A percentile compares a stretch with the other conserved stretches of the same genome.
phyloP scores from a whole-genome alignment of 2,888 invertebrate species.

The Xestia c-nigrum region DNA sequence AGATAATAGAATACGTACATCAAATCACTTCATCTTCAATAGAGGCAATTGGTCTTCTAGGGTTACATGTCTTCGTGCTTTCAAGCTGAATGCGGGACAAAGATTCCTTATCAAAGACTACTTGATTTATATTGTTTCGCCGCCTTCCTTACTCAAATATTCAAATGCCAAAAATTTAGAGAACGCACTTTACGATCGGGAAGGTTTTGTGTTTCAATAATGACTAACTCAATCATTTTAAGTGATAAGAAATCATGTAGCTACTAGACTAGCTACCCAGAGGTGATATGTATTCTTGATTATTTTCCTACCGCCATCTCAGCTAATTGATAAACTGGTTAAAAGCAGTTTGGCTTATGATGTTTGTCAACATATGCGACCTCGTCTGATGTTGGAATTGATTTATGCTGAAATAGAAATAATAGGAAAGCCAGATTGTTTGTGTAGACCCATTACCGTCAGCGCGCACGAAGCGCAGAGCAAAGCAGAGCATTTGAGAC shows the following conservation, averaged over 20 bases:
- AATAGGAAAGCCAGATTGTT: neutral
- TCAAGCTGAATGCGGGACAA: neutral
- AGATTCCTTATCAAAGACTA: too few species aligned
- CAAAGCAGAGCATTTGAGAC: too few species aligned
- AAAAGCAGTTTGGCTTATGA: conserved; percentile 13
- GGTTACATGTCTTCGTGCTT: neutral
- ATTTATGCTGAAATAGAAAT: neutral
- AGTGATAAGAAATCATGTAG: conserved; percentile 40
- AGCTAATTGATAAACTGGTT: conserved; percentile 40
- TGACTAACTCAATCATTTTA: too few species aligned
- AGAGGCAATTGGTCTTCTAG: neutral
- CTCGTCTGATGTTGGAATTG: conserved; percentile 2
- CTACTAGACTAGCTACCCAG: neutral
- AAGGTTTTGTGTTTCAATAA: conserved; percentile 25
- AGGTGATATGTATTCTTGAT: conserved; percentile 21
- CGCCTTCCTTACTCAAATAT: neutral
- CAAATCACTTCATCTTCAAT: neutral
- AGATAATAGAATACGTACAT: too few species aligned
- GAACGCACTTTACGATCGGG: neutral
- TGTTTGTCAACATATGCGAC: conserved; percentile 14
- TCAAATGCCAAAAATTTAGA: neutral
- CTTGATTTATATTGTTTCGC: neutral
- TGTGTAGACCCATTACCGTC: neutral
- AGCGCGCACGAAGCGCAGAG: too few species aligned
- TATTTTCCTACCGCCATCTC: conserved; percentile 30